These are phyloP conservation scores for Phorcus lineatus DNA, from an alignment of 2,888 invertebrate species.

Conservation along the genomic window DNA sequence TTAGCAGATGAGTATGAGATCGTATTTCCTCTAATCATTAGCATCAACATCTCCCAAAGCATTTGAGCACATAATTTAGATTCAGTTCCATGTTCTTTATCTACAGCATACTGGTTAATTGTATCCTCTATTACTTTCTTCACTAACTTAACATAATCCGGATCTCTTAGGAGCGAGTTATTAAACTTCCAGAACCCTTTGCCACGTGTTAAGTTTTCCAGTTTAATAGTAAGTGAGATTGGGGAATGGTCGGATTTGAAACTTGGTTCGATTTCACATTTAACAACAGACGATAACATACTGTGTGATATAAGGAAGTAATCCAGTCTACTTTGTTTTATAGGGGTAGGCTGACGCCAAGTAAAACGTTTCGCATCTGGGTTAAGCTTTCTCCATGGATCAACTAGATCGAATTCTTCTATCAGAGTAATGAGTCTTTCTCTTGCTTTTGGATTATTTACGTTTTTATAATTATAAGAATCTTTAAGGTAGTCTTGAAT, in stretches of 20 bases:
- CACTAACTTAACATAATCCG: background rate
- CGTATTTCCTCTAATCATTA: no score
- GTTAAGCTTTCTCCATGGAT: constrained; percentile 8
- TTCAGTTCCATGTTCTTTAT: no score
- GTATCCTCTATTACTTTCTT: no score
- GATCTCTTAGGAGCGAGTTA: constrained; percentile 21
- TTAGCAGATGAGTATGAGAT: background rate
- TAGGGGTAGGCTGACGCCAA: constrained; percentile 8
- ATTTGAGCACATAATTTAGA: no score
- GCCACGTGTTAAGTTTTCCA: background rate
- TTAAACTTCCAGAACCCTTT: constrained; percentile 33
- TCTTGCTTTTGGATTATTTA: constrained; percentile 27
- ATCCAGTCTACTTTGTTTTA: constrained; percentile 27
- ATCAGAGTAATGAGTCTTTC: background rate
- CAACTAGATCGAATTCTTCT: constrained; percentile 18
- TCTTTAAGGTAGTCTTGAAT: background rate
- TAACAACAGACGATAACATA: background rate
- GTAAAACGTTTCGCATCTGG: constrained; percentile 6
- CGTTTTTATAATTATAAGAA: constrained; percentile 10
- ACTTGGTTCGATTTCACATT: constrained; percentile 10
- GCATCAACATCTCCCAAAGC: no score
- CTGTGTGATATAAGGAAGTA: constrained; percentile 23
- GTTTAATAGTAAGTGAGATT: constrained; percentile 6
- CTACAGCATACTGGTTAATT: no score
- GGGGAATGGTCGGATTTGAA: constrained; percentile 23